phyloP scores from a whole-genome alignment of 2,113 vertebrate species.

The Chaetops frenatus region DNA sequence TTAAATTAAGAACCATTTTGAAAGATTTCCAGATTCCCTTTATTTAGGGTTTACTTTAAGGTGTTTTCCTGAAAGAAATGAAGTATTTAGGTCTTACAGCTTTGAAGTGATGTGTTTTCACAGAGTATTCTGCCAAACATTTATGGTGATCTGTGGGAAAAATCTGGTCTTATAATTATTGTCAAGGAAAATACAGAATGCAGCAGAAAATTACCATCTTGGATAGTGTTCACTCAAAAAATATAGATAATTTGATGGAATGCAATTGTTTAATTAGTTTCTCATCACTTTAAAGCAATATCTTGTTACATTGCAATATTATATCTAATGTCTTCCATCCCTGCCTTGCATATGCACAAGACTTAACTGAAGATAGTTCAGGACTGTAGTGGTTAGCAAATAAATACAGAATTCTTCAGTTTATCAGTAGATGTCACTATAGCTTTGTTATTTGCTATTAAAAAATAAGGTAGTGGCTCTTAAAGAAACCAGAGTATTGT shows the following conservation, averaged over 20 bases:
- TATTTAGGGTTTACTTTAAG: neutral
- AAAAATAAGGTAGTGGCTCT: neutral
- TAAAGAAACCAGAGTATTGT: neutral
- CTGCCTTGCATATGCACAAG: neutral
- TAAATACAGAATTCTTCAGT: neutral
- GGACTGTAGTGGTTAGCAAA: neutral
- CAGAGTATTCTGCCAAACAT: neutral
- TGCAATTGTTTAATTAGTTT: neutral
- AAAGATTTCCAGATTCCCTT: neutral
- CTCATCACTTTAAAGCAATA: neutral
- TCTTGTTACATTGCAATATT: neutral
- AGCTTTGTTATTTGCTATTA: neutral
- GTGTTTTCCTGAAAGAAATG: neutral
- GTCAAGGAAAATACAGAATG: neutral
- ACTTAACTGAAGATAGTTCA: neutral
- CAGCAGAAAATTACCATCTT: neutral
- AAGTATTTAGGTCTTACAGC: neutral
- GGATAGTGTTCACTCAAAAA: neutral
- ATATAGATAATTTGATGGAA: neutral
- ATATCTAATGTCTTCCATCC: neutral
- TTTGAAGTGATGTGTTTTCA: neutral
- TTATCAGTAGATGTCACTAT: conserved; percentile 39
- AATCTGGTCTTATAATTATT: neutral
- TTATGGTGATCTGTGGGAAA: neutral
- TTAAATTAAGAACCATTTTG: neutral